phyloP scores from a whole-genome alignment of 2,888 invertebrate species.

The Yponomeuta sedellus region DNA sequence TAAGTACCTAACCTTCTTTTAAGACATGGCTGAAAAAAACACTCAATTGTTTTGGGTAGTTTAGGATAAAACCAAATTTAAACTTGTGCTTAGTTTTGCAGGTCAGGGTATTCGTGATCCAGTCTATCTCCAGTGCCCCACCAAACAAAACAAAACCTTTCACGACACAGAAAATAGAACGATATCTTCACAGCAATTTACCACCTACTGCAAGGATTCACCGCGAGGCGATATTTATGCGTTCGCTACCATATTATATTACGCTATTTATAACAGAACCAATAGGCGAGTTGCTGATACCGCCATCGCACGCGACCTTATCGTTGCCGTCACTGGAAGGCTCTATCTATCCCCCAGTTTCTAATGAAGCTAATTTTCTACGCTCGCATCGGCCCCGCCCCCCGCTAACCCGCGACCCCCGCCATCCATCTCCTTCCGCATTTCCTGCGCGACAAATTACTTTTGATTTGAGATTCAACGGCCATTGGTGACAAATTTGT shows the following conservation, averaged over 20 bases:
- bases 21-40: no score
- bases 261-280: not conserved
- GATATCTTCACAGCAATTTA: no score
- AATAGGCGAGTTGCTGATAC: not conserved
- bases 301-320: slow-evolving; percentile 24
- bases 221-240: no score
- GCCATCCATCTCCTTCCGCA: slow-evolving; percentile 67
- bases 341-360: slow-evolving; percentile 33
- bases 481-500: slow-evolving; percentile 38
- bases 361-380: slow-evolving; percentile 73
- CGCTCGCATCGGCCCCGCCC: slow-evolving; percentile 52
- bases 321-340: slow-evolving; percentile 35
- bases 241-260: not conserved
- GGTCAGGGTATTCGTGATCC: no score
- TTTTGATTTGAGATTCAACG: slow-evolving; percentile 67
- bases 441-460: slow-evolving; percentile 67
- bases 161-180: no score
- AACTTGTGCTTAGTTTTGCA: no score
- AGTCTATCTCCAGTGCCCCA: no score
- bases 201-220: no score
- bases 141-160: no score
- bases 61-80: no score
- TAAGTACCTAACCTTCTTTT: no score
- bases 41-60: no score
- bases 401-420: slow-evolving; percentile 67